phyloP scores from a whole-genome alignment of 92 coral and sea anemone genomes.

The Virgularia gustaviana region DNA sequence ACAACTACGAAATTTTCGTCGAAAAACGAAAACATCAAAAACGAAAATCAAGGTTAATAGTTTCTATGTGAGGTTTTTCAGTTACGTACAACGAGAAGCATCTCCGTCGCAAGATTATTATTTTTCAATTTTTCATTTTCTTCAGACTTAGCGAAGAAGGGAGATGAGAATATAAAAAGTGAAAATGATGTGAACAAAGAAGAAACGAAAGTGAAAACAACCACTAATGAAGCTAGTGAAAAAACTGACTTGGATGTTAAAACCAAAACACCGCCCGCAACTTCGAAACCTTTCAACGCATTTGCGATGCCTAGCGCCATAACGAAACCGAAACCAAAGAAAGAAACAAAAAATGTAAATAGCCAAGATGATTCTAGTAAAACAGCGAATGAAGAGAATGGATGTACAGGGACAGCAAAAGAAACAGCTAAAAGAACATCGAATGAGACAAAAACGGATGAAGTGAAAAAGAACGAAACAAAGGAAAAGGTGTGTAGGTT shows the following conservation, averaged over 20 bases:
- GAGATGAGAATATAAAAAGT: too few species aligned
- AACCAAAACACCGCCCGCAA: background rate
- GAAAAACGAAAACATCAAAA: too few species aligned
- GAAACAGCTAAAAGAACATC: background rate
- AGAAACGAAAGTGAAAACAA: background rate
- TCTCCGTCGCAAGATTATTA: too few species aligned
- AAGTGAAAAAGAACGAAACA: background rate
- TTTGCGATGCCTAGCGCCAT: constrained; percentile 11
- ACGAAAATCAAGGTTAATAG: too few species aligned
- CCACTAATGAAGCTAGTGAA: background rate
- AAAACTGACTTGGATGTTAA: background rate
- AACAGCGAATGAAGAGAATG: background rate
- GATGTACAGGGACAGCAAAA: background rate
- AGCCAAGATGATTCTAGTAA: background rate
- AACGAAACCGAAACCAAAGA: constrained; percentile 11
- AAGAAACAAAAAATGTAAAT: background rate
- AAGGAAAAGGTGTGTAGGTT: too few species aligned
- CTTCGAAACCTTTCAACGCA: background rate
- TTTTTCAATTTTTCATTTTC: too few species aligned
- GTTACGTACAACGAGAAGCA: too few species aligned
- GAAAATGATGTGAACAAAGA: too few species aligned
- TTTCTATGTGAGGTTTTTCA: too few species aligned
- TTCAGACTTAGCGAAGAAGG: too few species aligned
- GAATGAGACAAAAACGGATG: background rate
- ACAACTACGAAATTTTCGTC: too few species aligned